Conservation (phyloP, 2,113 vertebrate species). For the Callaeas wilsoni region DNA sequence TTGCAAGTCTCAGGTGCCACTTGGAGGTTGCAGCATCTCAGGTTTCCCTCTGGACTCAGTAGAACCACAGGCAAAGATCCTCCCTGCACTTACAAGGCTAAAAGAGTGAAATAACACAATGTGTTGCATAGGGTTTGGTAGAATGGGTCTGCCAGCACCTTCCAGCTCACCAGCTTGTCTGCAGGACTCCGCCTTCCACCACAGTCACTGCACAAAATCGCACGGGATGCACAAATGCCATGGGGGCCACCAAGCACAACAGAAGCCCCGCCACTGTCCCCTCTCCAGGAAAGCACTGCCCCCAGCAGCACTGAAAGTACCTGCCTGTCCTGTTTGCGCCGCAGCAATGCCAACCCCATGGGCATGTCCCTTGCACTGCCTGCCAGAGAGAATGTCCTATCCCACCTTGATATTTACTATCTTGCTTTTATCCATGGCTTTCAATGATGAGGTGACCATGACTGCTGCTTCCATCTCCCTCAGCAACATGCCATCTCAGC, state of each 20-base stretch:
- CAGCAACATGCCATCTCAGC: accelerated
- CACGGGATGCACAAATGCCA: background rate
- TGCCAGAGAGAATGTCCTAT: background rate
- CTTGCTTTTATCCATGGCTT: background rate
- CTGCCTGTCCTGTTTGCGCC: background rate
- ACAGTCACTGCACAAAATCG: background rate
- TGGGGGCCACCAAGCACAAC: too few species aligned
- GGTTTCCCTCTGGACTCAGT: background rate
- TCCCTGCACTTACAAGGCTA: background rate
- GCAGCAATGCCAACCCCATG: background rate
- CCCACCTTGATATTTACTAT: background rate
- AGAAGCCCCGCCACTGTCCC: background rate
- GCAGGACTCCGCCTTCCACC: background rate
- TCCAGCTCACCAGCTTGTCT: background rate
- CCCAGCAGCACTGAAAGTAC: background rate
- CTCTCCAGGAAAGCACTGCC: accelerated
- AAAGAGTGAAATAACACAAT: accelerated
- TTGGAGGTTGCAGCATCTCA: background rate
- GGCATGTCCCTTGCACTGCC: accelerated
- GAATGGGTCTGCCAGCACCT: background rate
- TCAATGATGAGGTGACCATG: background rate
- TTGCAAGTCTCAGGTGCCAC: background rate
- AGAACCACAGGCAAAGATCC: background rate
- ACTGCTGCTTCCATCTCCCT: background rate
- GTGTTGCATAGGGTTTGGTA: background rate